These are phyloP conservation scores for Toxotes chatareus DNA, from an alignment of 2,113 vertebrate species.

Conservation along the genomic window DNA sequence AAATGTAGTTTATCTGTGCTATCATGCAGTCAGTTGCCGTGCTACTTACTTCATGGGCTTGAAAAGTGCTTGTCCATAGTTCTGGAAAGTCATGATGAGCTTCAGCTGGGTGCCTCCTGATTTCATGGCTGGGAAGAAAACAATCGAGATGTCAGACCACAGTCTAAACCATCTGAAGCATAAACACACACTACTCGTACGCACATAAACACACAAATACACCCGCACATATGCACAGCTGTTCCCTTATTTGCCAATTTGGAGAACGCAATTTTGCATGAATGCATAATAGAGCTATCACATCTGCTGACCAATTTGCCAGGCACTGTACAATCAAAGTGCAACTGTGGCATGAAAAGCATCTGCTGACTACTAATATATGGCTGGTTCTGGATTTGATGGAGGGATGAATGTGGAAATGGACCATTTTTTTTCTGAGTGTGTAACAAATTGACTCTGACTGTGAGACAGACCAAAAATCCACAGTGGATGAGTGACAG, in stretches of 20 bases:
- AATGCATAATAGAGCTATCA: slow-evolving; percentile 35
- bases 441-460: not conserved
- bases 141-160: slow-evolving; percentile 41
- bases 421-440: slow-evolving; percentile 16
- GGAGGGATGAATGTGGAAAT: not conserved
- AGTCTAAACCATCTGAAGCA: slow-evolving; percentile 9
- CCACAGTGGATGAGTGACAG: not conserved
- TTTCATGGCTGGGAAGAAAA: slow-evolving; percentile 92
- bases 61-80: slow-evolving; percentile 92
- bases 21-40: not conserved
- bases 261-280: slow-evolving; percentile 40
- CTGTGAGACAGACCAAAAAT: not conserved
- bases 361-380: slow-evolving; percentile 17
- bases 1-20: not conserved
- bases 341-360: slow-evolving; percentile 26
- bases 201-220: not conserved
- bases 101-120: slow-evolving; percentile 98
- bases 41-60: slow-evolving; percentile 97
- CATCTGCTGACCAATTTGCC: slow-evolving; percentile 59
- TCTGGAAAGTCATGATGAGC: slow-evolving; percentile 98
- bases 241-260: slow-evolving; percentile 51
- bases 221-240: slow-evolving; percentile 35
- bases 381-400: slow-evolving; percentile 6
- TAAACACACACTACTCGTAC: slow-evolving; percentile 19
- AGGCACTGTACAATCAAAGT: slow-evolving; percentile 35